Base-by-base conservation (phyloP, 2,888 invertebrate species). In the Adelognathus sp. region DNA sequence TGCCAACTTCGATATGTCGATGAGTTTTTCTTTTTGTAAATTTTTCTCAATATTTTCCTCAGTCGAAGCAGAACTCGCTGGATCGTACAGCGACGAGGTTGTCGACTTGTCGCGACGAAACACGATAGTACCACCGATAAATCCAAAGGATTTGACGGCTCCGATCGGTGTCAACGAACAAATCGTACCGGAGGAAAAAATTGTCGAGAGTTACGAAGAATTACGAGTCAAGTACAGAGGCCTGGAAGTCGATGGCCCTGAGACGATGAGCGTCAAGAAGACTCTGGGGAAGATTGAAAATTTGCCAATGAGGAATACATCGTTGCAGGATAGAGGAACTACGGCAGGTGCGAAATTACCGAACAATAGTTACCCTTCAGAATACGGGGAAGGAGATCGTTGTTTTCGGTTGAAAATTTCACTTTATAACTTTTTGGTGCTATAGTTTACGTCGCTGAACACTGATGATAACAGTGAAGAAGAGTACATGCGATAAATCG, bases 91-190 rank as follows among this genome's bases (percentile, higher is more conserved):
- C 76, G 85, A 84, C 60, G 86, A 85, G 52, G 44, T 46, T 5
- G 79, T 85, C 44, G 92, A 92, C 86, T 85, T 92, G 73, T 86
- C 91, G 1, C 86, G 93, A 82, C 89, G 93, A 81, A 92, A 92
- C 82, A 93, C 93, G 1, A 90, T 93, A 64, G 89, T 93, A 18
- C 89, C 92, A 46, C 79, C 81, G 0, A 85, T 81, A 3, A 82
- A 79, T 61, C 60, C 80, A 79, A 82, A 83, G 76, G 54, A 82
- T 44, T 54, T 79, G 27, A 54, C 56, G 16, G 18, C 29, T 1
- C 31, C 69, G 31, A 64, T 39, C 36, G 75, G 72, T 11, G 50
- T 64, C 4, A 7, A 50, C n/a, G 60, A 81, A 11, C 69, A 76
- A 16, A 64, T 76, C 24, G 72, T 83, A 56, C 82, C 85, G 46